These are phyloP conservation scores for Trachelus stipa DNA, from an alignment of 2,888 invertebrate genomes.

Conservation along the genomic window DNA sequence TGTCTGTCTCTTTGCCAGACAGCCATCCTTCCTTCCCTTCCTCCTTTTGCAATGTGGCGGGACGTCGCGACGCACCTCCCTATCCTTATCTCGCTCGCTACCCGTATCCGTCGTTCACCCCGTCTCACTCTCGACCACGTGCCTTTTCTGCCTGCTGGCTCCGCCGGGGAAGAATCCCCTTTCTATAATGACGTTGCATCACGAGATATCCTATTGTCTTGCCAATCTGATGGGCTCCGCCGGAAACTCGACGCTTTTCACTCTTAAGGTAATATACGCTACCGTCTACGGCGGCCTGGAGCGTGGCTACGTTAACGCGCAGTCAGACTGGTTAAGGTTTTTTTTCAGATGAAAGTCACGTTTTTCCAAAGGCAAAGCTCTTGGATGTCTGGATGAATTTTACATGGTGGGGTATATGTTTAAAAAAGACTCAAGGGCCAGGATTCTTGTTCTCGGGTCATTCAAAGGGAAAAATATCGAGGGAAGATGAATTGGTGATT, in stretches of 20 bases:
- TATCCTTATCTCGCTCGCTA: not conserved
- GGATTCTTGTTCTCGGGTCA: not conserved
- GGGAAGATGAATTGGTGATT: not conserved
- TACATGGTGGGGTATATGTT: not conserved
- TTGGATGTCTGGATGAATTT: not conserved
- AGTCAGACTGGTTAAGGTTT: not conserved
- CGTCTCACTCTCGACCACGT: not conserved
- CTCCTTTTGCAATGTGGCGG: not conserved
- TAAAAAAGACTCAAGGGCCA: not conserved
- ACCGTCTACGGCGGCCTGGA: not conserved
- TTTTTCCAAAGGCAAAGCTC: not conserved
- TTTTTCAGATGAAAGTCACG: not conserved
- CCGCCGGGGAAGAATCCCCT: not conserved
- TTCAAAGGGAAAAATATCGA: not conserved
- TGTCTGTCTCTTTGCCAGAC: not conserved
- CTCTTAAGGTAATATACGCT: not conserved
- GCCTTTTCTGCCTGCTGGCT: not conserved
- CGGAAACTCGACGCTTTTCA: slow-evolving; percentile 45
- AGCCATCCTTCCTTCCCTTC: not conserved
- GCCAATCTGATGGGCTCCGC: slow-evolving; percentile 54
- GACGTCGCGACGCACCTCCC: not conserved
- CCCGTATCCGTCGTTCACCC: not conserved
- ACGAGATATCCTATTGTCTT: slow-evolving; percentile 52
- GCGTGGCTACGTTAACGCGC: not conserved
- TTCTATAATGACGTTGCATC: slow-evolving; percentile 41